Evolutionary conservation across 2,888 invertebrate genomes (phyloP).

Genomic region (Xanthia icteritia): DNA sequence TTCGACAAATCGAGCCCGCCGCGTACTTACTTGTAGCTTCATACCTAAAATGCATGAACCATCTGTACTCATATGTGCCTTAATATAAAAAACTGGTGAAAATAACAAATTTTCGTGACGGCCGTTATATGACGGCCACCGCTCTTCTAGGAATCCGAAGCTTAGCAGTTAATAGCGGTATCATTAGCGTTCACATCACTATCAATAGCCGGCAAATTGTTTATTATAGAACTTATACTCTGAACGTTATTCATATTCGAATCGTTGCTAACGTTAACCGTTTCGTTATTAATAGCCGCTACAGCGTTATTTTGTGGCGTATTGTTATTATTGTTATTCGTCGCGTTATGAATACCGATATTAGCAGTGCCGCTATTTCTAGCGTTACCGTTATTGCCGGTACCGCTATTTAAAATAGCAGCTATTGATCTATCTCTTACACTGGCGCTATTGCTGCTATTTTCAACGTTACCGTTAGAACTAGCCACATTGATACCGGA

Average conservation of each 20-base stretch:
- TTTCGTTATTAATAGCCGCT: constrained; percentile 47
- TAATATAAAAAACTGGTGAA: background rate
- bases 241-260: constrained; percentile 56
- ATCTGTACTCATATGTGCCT: too few relatives aligned
- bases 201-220: constrained; percentile 85
- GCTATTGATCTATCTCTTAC: constrained; percentile 61
- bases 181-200: constrained; percentile 85
- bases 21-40: too few relatives aligned
- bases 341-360: constrained; percentile 26
- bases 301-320: constrained; percentile 14
- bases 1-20: too few relatives aligned
- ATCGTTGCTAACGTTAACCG: constrained; percentile 44
- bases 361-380: constrained; percentile 33
- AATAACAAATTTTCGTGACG: background rate
- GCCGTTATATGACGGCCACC: background rate
- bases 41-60: too few relatives aligned
- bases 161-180: constrained; percentile 56
- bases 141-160: background rate
- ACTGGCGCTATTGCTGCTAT: constrained; percentile 29
- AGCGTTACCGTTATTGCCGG: background rate
- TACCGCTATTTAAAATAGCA: constrained; percentile 18
- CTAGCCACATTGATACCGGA: constrained; percentile 17
- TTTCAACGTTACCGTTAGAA: constrained; percentile 15
- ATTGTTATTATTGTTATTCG: constrained; percentile 44
- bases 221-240: constrained; percentile 79